Percentiles rank a stretch among this genome's conserved stretches.
phyloP scores from a whole-genome alignment of 2,888 invertebrate genomes.

The Lobophora halterata region DNA sequence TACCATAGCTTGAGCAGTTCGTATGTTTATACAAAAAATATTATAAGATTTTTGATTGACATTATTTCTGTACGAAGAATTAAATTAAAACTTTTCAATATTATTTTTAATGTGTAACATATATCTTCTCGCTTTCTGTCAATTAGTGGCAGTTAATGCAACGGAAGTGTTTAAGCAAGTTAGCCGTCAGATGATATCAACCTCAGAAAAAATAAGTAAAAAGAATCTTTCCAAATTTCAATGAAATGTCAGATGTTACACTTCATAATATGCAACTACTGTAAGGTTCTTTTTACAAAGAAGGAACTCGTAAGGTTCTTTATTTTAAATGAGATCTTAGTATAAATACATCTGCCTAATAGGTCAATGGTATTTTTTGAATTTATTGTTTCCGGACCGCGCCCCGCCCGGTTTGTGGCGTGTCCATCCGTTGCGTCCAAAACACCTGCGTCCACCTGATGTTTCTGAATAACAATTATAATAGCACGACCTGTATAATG shows the following conservation, averaged over 20 bases:
- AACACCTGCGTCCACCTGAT: constrained; percentile 44
- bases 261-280: background rate
- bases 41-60: constrained; percentile 5
- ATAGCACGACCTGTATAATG: background rate
- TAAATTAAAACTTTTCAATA: no score
- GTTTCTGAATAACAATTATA: constrained; percentile 30
- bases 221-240: no score
- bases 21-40: constrained; percentile 19
- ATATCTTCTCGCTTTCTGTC: no score
- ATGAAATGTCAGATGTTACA: no score
- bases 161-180: no score
- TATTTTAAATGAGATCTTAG: no score
- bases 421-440: constrained; percentile 42
- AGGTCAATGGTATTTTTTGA: constrained; percentile 32
- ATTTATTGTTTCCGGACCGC: constrained; percentile 52
- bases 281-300: background rate
- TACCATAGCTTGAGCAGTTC: constrained; percentile 18
- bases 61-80: no score
- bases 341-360: constrained; percentile 31
- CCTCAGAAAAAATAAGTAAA: no score
- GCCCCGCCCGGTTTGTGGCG: constrained; percentile 32
- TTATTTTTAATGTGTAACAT: no score
- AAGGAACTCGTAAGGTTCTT: no score
- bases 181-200: no score
- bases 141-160: no score